Conservation (phyloP, 2,888 invertebrate genomes). For the Dexiosoma caninum region DNA sequence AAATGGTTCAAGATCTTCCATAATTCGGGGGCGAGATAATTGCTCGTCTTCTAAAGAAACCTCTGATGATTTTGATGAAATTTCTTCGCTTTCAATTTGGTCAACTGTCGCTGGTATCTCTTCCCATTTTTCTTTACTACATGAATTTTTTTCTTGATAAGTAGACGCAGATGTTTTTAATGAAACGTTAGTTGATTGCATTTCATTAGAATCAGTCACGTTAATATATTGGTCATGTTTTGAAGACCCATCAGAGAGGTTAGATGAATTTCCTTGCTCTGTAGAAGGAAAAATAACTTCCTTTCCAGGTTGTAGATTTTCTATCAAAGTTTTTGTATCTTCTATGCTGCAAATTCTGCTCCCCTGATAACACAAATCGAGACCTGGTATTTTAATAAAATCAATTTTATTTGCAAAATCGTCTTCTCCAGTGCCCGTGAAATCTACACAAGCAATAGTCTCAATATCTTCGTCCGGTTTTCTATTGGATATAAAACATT, state of each 20-base stretch:
- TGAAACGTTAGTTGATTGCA: neutral
- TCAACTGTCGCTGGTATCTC: too few relatives aligned
- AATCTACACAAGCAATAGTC: neutral
- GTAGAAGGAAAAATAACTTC: neutral
- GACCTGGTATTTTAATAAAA: conserved; percentile 44
- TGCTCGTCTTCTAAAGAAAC: too few relatives aligned
- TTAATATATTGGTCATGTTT: neutral
- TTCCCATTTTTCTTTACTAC: too few relatives aligned
- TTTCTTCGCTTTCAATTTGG: too few relatives aligned
- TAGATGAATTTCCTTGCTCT: neutral
- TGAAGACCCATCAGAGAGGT: neutral
- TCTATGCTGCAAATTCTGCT: neutral
- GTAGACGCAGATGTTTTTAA: too few relatives aligned
- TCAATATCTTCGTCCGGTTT: neutral
- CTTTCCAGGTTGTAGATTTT: neutral
- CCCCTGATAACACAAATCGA: conserved; percentile 19
- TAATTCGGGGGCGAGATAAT: too few relatives aligned
- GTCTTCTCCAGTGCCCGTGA: neutral
- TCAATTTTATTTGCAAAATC: conserved; percentile 9
- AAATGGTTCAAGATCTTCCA: too few relatives aligned
- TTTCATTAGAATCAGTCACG: neutral
- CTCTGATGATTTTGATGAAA: too few relatives aligned
- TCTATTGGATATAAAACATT: neutral
- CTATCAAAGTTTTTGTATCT: neutral
- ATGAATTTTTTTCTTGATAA: too few relatives aligned